These are phyloP conservation scores for Poeciliopsis gracilis DNA, from an alignment of 2,797 vertebrate species.

Conservation along the genomic window DNA sequence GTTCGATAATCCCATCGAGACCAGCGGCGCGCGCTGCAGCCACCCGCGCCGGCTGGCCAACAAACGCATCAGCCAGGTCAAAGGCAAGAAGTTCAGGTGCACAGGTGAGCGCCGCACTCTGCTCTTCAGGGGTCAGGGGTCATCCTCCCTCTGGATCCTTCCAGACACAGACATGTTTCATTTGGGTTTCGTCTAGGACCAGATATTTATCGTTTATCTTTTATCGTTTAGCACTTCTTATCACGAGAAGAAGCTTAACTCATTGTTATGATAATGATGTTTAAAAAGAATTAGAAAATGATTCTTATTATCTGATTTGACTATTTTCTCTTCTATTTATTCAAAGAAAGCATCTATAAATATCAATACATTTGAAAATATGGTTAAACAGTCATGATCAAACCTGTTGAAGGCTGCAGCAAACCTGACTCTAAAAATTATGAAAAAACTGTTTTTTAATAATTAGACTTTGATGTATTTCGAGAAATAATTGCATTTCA, in stretches of 20 bases:
- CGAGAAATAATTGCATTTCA: not conserved
- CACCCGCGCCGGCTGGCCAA: slow-evolving; percentile 95
- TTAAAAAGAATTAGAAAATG: too few species aligned
- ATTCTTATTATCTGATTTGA: too few species aligned
- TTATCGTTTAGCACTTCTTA: too few species aligned
- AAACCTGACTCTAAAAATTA: not conserved
- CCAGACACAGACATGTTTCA: not conserved
- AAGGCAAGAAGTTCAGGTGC: slow-evolving; percentile 99
- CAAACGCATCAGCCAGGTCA: slow-evolving; percentile 99
- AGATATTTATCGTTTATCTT: too few species aligned
- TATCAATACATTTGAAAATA: too few species aligned
- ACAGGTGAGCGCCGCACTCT: slow-evolving; percentile 85
- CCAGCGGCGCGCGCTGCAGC: slow-evolving; percentile 98
- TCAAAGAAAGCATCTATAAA: too few species aligned
- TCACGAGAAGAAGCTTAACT: too few species aligned
- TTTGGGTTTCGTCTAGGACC: too few species aligned
- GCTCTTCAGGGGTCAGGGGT: not conserved
- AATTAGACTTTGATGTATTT: not conserved
- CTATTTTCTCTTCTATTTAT: too few species aligned
- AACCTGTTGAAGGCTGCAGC: too few species aligned
- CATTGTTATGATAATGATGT: too few species aligned
- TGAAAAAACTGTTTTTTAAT: not conserved
- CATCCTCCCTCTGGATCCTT: not conserved
- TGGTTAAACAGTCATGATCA: too few species aligned
- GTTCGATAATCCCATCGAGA: slow-evolving; percentile 99